Evolutionary conservation across 2,888 invertebrate species (phyloP).

Genomic region (Eristalis arbustorum): DNA sequence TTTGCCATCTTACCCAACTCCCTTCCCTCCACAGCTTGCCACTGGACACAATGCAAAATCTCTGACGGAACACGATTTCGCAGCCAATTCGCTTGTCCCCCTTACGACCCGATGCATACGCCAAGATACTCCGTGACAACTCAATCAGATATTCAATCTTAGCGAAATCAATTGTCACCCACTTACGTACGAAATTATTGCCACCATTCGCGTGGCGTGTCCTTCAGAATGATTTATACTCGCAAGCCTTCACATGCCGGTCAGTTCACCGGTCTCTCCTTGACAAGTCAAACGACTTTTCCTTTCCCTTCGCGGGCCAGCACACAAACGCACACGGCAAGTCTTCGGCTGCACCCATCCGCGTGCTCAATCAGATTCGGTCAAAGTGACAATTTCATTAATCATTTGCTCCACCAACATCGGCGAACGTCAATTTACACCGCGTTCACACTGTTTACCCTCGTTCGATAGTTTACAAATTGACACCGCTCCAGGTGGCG

Average conservation of each 20-base stretch:
- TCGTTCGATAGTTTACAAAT: conserved; percentile 49
- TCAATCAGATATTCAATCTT: not conserved
- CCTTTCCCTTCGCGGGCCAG: conserved; percentile 1
- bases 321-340: conserved; percentile 49
- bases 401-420: conserved; percentile 16
- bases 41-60: too few species aligned
- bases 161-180: not conserved
- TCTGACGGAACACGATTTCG: too few species aligned
- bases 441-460: conserved; percentile 12
- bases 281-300: conserved; percentile 18
- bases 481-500: conserved; percentile 49
- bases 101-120: too few species aligned
- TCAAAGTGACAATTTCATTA: conserved; percentile 34
- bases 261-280: conserved; percentile 63
- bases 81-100: too few species aligned
- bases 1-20: too few species aligned
- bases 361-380: not conserved
- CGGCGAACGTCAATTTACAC: not conserved
- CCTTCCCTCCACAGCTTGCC: too few species aligned
- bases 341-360: conserved; percentile 19
- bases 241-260: not conserved
- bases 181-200: not conserved
- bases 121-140: not conserved
- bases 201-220: not conserved
- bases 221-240: not conserved